Evolutionary conservation across 92 coral and sea anemone species (phyloP).

Genomic region (Epizoanthus illoricatus): DNA sequence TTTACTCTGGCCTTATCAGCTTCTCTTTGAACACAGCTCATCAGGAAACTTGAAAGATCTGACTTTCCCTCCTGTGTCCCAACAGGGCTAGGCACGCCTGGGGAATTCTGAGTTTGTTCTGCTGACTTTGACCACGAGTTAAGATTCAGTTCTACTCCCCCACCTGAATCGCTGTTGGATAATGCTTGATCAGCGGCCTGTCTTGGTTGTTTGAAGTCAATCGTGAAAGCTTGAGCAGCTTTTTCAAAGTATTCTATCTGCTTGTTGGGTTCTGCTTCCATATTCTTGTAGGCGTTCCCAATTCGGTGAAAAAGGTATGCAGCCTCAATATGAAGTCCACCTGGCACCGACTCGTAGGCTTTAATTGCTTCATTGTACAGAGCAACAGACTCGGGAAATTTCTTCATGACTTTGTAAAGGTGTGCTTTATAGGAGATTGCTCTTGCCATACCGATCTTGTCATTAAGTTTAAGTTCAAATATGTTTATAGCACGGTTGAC

Average conservation of each 20-base stretch:
- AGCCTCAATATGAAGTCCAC: slow-evolving; percentile 30
- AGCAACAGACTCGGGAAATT: slow-evolving; percentile 7
- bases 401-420: slow-evolving; percentile 7
- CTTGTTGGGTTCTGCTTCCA: slow-evolving; percentile 9
- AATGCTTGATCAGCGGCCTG: neutral
- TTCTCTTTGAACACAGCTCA: slow-evolving; percentile 18
- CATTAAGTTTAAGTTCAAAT: slow-evolving; percentile 15
- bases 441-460: slow-evolving; percentile 31
- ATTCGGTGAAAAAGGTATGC: slow-evolving; percentile 17
- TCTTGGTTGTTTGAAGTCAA: slow-evolving; percentile 1
- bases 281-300: slow-evolving; percentile 11
- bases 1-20: slow-evolving; percentile 28
- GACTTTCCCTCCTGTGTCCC: neutral
- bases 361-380: slow-evolving; percentile 8
- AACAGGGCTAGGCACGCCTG: neutral
- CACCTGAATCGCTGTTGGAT: neutral
- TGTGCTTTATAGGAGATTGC: neutral
- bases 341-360: neutral
- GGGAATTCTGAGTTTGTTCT: neutral
- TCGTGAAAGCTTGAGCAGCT: slow-evolving; percentile 22
- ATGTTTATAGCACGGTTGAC: slow-evolving; percentile 1
- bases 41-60: slow-evolving; percentile 4
- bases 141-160: no score
- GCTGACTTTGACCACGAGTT: neutral
- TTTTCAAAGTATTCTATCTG: slow-evolving; percentile 17